Base-by-base conservation (phyloP, 2,797 vertebrate species). In the Syncerus caffer region DNA sequence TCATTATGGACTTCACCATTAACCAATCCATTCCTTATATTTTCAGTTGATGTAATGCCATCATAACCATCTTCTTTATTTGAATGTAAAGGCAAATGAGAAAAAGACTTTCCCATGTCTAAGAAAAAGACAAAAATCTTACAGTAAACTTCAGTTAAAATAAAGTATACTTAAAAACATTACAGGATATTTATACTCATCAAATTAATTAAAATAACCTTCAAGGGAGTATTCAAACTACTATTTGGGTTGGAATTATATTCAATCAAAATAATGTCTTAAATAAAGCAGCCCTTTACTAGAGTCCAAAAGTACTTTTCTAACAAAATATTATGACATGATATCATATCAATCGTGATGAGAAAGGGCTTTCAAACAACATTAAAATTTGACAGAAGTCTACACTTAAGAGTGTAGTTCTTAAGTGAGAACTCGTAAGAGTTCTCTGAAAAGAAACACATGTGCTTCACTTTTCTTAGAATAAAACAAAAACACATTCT, bases 81-180 rank as follows among this genome's bases (percentile, higher is more conserved):
- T 0, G 98, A 98, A 95, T 99, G 99, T 97, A 99, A 99, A 83
- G 98, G 98, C 97, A 99, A 97, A 95, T 98, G 99, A 97, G 99
- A 99, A 98, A 99, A 99, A 85, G 99, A 98, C 98, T 99, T 99
- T 85, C 99, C 99, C 99, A 99, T 99, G 67, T 98, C 98, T 99
- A 80, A 97, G 95, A 60, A 76, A 89, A 64, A 90, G 45, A 55
- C 89, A 96, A 38, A 38, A 64, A 90, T 89, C 79, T 85, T 96
- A 67, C 16, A 90, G 62, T 57, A 38, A 98, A 96, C 84, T 53
- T 91, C 50, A 97, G 4, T 5, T 13, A 12, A 71, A 71, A 90
- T 42, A 93, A 85, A 0, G 83, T 12, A 82, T 15, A 62, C 13
- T 51, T 79, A 62, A 84, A 42, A 51, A 76, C 5, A 38, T 55